These are phyloP conservation scores for Phoxinus dragarum DNA, from an alignment of 2,797 vertebrate genomes.

Conservation along the genomic window DNA sequence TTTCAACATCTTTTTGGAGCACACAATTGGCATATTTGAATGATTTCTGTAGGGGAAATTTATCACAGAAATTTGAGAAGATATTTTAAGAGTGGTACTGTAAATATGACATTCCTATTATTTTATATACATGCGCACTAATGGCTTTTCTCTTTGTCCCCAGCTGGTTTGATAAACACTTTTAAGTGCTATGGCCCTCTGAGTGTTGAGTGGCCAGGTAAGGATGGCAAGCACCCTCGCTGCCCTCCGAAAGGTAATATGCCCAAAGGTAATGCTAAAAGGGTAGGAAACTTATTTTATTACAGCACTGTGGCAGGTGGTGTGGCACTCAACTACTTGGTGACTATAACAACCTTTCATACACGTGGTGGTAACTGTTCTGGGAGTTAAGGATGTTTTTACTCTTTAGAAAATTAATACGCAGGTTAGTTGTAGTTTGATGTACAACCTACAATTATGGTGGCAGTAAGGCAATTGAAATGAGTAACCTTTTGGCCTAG, in stretches of 20 bases:
- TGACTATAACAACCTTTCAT: not conserved
- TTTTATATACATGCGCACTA: not conserved
- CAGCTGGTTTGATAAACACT: constrained; percentile 95
- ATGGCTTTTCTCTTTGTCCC: not conserved
- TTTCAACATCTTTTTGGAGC: not conserved
- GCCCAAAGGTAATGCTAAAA: constrained; percentile 95
- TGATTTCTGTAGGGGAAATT: not conserved
- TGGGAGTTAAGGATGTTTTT: not conserved
- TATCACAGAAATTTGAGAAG: not conserved
- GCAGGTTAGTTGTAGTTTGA: too few species aligned
- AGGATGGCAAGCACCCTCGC: constrained; percentile 99
- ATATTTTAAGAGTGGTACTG: not conserved
- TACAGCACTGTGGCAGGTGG: constrained; percentile 67
- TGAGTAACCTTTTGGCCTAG: too few species aligned
- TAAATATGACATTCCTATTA: not conserved
- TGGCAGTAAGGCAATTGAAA: not conserved
- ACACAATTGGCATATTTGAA: not conserved
- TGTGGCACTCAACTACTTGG: constrained; percentile 31
- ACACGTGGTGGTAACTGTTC: not conserved
- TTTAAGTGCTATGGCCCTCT: constrained; percentile 96
- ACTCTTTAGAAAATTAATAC: too few species aligned
- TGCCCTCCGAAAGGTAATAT: constrained; percentile 99
- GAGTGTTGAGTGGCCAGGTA: constrained; percentile 99
- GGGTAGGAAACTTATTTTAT: constrained; percentile 83
- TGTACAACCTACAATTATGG: not conserved